Base-by-base conservation (phyloP, 2,113 vertebrate genomes). In the Pterophyllum scalare region DNA sequence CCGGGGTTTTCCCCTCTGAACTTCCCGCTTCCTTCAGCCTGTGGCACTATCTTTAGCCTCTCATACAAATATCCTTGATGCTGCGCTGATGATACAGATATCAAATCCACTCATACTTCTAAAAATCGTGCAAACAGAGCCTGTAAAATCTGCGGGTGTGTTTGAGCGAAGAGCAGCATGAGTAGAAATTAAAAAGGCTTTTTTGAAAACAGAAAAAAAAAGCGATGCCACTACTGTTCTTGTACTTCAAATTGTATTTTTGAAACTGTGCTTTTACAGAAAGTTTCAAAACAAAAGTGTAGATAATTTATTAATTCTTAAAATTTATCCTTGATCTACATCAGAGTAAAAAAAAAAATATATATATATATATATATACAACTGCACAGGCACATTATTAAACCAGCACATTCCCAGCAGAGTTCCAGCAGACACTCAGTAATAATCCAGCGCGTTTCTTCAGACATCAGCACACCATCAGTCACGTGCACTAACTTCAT, bases 21-120 rank as follows among this genome's bases (percentile, higher is more conserved):
- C 92, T 67, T 92, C 89, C 94, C 81, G 93, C 95, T 94, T 93
- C 81, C 80, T 87, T 67, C 82, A 81, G 87, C 59, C 91, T 83
- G 74, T 74, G 58, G 77, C 20, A 85, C 85, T 72, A 79, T 91
- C 88, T 93, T 94, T 92, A 93, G 86, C 80, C 79, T 82, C 64
- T 86, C 74, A 49, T 59, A 82, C 54, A 84, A 85, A 77, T 88
- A 79, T 82, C 75, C 75, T 49, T 59, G 82, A 82, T 87, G 80
- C 89, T 40, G 82, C 67, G n/a, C 70, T 52, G 26, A 65, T 43
- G 35, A 81, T 76, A 24, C 43, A 72, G 26, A 46, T 31, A 79
- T 72, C 59, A 11, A 49, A 79, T 65, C 54, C 59, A 84, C 75
- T 82, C 75, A 7, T 12, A 74, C 19, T 58, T 80, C 75, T 61